Percentiles rank a stretch among this genome's conserved stretches.
phyloP scores from a whole-genome alignment of 2,113 vertebrate species.

The Caloenas nicobarica region DNA sequence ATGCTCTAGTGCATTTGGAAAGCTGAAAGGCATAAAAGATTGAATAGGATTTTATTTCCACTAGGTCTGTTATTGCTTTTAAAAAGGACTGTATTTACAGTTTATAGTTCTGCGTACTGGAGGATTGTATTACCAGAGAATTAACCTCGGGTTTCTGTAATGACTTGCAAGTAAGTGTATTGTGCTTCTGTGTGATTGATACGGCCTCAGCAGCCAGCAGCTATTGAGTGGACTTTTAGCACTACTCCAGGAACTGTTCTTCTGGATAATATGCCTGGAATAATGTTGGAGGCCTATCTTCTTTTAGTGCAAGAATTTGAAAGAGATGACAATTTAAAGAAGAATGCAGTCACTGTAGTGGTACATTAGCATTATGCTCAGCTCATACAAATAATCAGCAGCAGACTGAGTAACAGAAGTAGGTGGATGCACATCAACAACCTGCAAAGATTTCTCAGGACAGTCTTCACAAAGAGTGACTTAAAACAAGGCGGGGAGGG shows the following conservation, averaged over 20 bases:
- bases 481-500: not conserved
- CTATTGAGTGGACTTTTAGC: conserved; percentile 49
- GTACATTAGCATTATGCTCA: not conserved
- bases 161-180: conserved; percentile 12
- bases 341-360: not conserved
- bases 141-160: conserved; percentile 53
- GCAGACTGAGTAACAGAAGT: not conserved
- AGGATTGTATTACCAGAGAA: conserved; percentile 32
- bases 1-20: conserved; percentile 27
- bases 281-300: not conserved
- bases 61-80: conserved; percentile 27
- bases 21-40: conserved; percentile 18
- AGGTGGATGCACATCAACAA: not conserved
- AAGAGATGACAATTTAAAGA: not conserved
- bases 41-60: conserved; percentile 54
- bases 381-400: not conserved
- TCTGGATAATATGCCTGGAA: conserved; percentile 16
- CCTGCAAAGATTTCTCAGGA: not conserved
- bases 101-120: conserved; percentile 5
- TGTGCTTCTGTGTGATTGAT: conserved; percentile 24
- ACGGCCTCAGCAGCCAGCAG: conserved; percentile 40
- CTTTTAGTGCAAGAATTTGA: not conserved
- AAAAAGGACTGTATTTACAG: conserved; percentile 40
- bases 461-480: not conserved
- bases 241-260: not conserved